Evolutionary conservation across 2,113 vertebrate genomes (phyloP).

Genomic region (Malurus alboscapulatus): DNA sequence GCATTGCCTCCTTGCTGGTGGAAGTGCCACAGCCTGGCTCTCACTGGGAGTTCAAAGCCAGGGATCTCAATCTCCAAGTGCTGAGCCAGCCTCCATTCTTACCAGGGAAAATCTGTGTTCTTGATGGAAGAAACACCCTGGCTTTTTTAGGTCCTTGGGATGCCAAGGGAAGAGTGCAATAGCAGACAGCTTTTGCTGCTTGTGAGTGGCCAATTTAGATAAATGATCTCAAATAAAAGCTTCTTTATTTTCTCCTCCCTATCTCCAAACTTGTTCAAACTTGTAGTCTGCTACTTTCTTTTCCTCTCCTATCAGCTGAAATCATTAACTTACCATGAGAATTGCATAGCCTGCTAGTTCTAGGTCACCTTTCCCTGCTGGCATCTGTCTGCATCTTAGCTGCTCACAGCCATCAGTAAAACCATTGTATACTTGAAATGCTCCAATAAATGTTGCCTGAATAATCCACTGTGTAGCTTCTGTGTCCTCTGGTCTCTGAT

Average conservation of each 20-base stretch:
- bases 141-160: neutral
- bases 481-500: neutral
- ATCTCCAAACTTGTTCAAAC: neutral
- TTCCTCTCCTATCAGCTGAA: neutral
- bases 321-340: neutral
- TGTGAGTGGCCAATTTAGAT: slow-evolving; percentile 4
- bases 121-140: neutral
- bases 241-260: neutral
- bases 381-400: neutral
- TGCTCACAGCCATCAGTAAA: slow-evolving; percentile 12
- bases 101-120: neutral
- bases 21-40: neutral
- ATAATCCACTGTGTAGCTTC: slow-evolving; percentile 10
- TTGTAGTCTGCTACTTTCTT: neutral
- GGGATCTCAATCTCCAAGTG: neutral
- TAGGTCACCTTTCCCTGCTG: slow-evolving; percentile 10
- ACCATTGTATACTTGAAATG: slow-evolving; percentile 57
- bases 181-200: slow-evolving; percentile 15
- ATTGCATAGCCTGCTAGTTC: neutral
- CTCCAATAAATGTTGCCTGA: slow-evolving; percentile 60
- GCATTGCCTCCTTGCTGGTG: neutral
- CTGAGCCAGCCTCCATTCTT: neutral
- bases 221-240: neutral
- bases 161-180: slow-evolving; percentile 28
- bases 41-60: neutral